Base-by-base conservation (phyloP, 92 coral and sea anemone species). In the Chrysogorgia sp. region DNA sequence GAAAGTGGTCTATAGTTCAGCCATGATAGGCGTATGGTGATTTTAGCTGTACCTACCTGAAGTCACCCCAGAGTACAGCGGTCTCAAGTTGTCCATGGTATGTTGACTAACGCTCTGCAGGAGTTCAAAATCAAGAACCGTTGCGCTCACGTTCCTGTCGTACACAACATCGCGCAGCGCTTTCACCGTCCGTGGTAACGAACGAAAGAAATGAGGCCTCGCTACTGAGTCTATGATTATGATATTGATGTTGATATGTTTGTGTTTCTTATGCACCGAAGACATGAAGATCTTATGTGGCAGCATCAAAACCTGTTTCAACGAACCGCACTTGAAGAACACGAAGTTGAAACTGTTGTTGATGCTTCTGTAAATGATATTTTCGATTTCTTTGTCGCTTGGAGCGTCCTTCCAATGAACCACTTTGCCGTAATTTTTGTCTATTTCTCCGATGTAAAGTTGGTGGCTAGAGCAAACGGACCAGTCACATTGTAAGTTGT, bases 41-140 rank as follows among this genome's bases (percentile, higher is more conserved):
- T n/a, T 3, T 10, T 58, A 17, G 30, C 30, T 9, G 24, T 24
- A 67, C 84, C 68, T 21, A 88, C 92, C 92, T 33, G 76, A 33
- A 22, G 81, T 32, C 48, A 68, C 78, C 21, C 90, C 90, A 69
- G 88, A 83, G 58, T 86, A 86, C 50, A 90, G 60, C 8, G 93
- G 93, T n/a, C 90, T 66, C 63, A 84, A 37, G 74, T 86, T 90
- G 32, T 90, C 90, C 79, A 90, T 83, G 7, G 90, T 90, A 50
- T 83, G 90, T 75, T 83, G 87, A 14, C 93, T 86, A 34, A 84
- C 74, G 19, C 88, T 83, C 52, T 90, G 93, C 63, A 86, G 65
- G 34, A 86, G 75, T 41, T 83, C 86, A 63, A 90, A 90, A 69
- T 90, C 93, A 53, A 86, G 21, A 0, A 83, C 90, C 2, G 89